Evolutionary conservation across 2,113 vertebrate species (phyloP).

Genomic region (Oxygymnocypris stewartii): DNA sequence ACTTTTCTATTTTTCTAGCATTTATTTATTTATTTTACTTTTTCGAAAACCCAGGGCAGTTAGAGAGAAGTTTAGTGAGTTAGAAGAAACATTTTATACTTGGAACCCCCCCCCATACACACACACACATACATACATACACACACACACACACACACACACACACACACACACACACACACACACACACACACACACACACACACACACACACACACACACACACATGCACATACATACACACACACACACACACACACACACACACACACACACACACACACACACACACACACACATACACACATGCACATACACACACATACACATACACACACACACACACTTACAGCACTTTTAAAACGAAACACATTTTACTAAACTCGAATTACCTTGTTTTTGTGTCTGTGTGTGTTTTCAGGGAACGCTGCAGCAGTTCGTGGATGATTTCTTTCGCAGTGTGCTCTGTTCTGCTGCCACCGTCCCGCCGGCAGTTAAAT

Average conservation of each 20-base stretch:
- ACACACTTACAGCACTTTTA: background rate
- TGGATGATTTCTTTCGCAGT: constrained; percentile 96
- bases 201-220: background rate
- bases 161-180: no score
- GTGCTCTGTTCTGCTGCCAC: constrained; percentile 88
- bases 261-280: background rate
- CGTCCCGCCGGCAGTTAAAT: constrained; percentile 95
- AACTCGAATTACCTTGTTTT: background rate
- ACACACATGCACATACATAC: no score
- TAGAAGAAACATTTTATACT: background rate
- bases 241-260: background rate
- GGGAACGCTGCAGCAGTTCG: constrained; percentile 98
- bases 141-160: background rate
- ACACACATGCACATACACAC: background rate
- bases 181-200: background rate
- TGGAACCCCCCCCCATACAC: no score
- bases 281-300: no score
- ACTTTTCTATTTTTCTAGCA: no score
- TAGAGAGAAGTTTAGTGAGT: no score
- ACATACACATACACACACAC: no score
- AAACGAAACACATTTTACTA: background rate
- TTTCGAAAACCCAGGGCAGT: no score
- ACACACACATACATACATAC: no score
- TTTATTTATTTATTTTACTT: no score
- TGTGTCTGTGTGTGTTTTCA: constrained; percentile 64